Evolutionary conservation across 2,797 vertebrate species (phyloP), one percentile per base, ranked within the genome.

Genomic region (Decapterus maruadsi): DNA sequence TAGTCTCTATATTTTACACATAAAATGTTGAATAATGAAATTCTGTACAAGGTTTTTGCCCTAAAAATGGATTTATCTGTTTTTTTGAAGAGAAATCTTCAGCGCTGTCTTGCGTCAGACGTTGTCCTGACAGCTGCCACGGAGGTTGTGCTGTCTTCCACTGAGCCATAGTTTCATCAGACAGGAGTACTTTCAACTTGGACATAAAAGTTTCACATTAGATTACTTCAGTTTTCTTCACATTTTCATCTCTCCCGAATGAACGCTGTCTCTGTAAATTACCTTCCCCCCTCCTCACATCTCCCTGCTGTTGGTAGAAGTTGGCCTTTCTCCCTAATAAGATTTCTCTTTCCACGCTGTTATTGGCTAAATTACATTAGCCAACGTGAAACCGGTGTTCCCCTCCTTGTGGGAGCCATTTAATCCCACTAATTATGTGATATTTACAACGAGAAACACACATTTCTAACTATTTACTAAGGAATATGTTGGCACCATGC

Each of bases 131-230:
- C 72, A 71, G 77, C 70, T 71, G 63, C 68, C 4, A 38, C 71
- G 57, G 40, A 79, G 70, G 58, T 53, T 77, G 38, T 60, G 58
- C 54, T 50, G 71, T 81, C 77, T 76, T 77, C 73, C 42, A 69
- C 17, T 61, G 68, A 84, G 68, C 51, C 71, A 17, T 16, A 19
- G 68, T 88, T 90, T 88, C 83, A 80, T 86, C 78, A 90, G 58
- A 77, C 68, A 38, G 38, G 17, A 67, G 22, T 26, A 55, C 70
- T 82, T 89, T 87, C 70, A 87, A 77, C 65, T 62, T 59, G 36
- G 48, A 75, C 68, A 72, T 71, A 16, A 84, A 85, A 77, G 34
- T 86, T 84, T 80, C 36, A 78, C 63, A 64, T 81, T 53, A 48
- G 22, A 75, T 75, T 68, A 57, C 46, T 68, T 62, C 4, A 36